These are phyloP conservation scores for Eupithecia vulgata DNA, from an alignment of 2,888 invertebrate genomes.

Conservation along the genomic window DNA sequence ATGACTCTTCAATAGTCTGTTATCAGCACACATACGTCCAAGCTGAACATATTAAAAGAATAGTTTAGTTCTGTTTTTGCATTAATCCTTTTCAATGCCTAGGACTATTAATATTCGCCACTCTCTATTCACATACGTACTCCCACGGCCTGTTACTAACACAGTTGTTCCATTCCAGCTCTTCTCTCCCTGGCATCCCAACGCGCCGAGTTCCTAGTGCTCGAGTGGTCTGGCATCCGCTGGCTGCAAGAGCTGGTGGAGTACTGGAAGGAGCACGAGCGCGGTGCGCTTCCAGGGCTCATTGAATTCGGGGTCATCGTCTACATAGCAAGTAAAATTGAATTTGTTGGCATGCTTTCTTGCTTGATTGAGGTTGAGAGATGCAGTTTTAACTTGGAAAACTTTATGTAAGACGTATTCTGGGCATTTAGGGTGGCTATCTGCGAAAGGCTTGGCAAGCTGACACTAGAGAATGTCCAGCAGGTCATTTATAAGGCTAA, in stretches of 20 bases:
- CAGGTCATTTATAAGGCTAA: no score
- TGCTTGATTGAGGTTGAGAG: neutral
- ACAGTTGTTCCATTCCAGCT: constrained; percentile 80
- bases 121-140: no score
- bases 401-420: no score
- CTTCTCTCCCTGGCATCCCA: constrained; percentile 97
- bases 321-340: constrained; percentile 92
- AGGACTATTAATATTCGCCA: no score
- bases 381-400: no score
- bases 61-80: no score
- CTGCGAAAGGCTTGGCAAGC: no score
- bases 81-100: no score
- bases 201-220: constrained; percentile 91
- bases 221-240: constrained; percentile 91
- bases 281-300: constrained; percentile 91
- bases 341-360: constrained; percentile 64
- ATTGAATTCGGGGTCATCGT: constrained; percentile 93
- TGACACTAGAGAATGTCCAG: no score
- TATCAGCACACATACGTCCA: neutral
- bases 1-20: neutral
- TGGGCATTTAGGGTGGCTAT: no score
- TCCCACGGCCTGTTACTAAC: neutral
- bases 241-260: constrained; percentile 90
- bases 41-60: no score
- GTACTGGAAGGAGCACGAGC: constrained; percentile 90